Conservation (phyloP, 1,140 invertebrate species). For the Sminthurides bifidus region DNA sequence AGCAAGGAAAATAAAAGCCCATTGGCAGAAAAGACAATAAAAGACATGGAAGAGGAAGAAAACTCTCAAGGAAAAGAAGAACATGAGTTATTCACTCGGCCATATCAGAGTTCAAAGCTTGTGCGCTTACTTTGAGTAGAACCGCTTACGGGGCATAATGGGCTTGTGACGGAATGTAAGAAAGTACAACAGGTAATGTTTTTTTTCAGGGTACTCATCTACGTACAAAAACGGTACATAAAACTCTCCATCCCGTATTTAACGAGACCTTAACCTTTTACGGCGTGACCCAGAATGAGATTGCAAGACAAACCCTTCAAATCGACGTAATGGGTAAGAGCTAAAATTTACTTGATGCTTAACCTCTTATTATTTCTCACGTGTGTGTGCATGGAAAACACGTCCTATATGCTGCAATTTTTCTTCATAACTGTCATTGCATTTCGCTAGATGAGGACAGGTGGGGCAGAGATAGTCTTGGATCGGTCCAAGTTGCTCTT, state of each 20-base stretch:
- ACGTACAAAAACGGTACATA: constrained; percentile 77
- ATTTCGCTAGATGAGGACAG: constrained; percentile 60
- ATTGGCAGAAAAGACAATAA: too few relatives aligned
- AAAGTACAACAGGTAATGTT: too few relatives aligned
- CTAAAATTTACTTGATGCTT: background rate
- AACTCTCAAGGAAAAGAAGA: too few relatives aligned
- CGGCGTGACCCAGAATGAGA: constrained; percentile 67
- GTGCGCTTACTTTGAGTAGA: too few relatives aligned
- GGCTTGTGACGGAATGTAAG: too few relatives aligned
- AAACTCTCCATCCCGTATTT: constrained; percentile 84
- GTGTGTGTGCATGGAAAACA: background rate
- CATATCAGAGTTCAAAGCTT: too few relatives aligned
- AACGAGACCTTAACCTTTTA: constrained; percentile 86
- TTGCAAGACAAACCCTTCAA: constrained; percentile 57
- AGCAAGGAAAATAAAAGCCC: too few relatives aligned
- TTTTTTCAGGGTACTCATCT: constrained; percentile 44
- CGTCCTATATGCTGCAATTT: too few relatives aligned
- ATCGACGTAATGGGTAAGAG: constrained; percentile 48
- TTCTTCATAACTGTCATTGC: background rate
- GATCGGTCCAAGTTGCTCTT: constrained; percentile 56
- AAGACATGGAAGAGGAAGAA: too few relatives aligned
- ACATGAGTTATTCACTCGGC: too few relatives aligned
- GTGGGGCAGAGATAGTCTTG: constrained; percentile 71
- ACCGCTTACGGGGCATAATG: too few relatives aligned
- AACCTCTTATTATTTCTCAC: background rate